These are phyloP conservation scores for Sebastes trivittatus DNA, from an alignment of 2,797 vertebrate species.

Conservation along the genomic window DNA sequence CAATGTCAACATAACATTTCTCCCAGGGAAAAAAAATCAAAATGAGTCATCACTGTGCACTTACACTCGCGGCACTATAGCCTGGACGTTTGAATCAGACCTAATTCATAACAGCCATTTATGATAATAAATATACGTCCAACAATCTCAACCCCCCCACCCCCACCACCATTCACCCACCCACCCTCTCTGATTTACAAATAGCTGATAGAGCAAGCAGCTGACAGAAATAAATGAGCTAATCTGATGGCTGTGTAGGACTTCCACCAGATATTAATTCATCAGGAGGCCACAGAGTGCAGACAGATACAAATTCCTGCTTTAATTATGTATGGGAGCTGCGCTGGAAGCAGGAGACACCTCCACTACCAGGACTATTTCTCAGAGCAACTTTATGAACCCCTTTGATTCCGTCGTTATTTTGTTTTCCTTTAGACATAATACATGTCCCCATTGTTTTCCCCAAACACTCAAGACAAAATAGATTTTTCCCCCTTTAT, in stretches of 20 bases:
- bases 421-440: constrained; percentile 76
- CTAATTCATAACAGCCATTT: constrained; percentile 83
- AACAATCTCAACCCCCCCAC: constrained; percentile 56
- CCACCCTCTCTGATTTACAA: constrained; percentile 80
- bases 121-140: constrained; percentile 83
- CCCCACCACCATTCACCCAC: constrained; percentile 16
- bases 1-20: constrained; percentile 57
- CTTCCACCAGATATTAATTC: constrained; percentile 84
- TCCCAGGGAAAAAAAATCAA: constrained; percentile 32
- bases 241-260: constrained; percentile 84
- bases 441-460: constrained; percentile 60
- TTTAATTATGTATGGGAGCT: constrained; percentile 85
- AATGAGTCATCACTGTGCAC: constrained; percentile 64
- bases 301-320: constrained; percentile 85
- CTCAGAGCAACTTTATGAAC: constrained; percentile 78
- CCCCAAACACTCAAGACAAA: constrained; percentile 67
- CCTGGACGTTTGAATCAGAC: constrained; percentile 69
- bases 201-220: constrained; percentile 83
- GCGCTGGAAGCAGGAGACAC: constrained; percentile 73
- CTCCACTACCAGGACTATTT: constrained; percentile 69
- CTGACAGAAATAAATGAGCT: constrained; percentile 86
- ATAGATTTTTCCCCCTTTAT: constrained; percentile 67
- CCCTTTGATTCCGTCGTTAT: constrained; percentile 73
- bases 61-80: constrained; percentile 73
- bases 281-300: constrained; percentile 82